phyloP scores from a whole-genome alignment of 1,140 invertebrate species.

The Cyrtorhinus lividipennis region DNA sequence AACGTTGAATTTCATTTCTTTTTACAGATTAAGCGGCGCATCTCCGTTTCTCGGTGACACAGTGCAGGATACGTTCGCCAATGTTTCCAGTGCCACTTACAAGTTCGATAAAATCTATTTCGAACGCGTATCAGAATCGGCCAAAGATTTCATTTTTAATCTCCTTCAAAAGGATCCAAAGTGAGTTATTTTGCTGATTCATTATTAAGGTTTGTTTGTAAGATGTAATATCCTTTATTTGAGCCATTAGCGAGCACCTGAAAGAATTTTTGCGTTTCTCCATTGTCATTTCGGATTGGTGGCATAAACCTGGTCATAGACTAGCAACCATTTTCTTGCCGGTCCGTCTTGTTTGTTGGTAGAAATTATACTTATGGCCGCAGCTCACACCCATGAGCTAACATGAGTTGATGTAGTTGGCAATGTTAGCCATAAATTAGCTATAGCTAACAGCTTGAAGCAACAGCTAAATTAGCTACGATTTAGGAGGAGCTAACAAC shows the following conservation, averaged over 20 bases:
- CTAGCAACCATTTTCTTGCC: not conserved
- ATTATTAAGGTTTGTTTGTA: too few species aligned
- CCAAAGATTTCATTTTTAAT: slow-evolving; percentile 51
- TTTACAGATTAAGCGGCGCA: slow-evolving; percentile 55
- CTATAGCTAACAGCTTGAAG: too few species aligned
- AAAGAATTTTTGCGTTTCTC: not conserved
- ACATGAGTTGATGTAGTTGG: too few species aligned
- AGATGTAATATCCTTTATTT: too few species aligned
- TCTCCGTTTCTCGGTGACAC: slow-evolving; percentile 60
- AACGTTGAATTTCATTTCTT: too few species aligned
- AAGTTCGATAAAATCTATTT: slow-evolving; percentile 60
- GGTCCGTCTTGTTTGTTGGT: not conserved
- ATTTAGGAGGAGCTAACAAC: too few species aligned
- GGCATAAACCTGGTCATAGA: not conserved
- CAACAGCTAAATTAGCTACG: too few species aligned
- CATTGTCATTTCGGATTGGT: not conserved
- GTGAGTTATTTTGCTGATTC: slow-evolving; percentile 33
- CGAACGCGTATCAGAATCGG: slow-evolving; percentile 42
- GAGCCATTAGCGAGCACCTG: too few species aligned
- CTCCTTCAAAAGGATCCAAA: slow-evolving; percentile 49
- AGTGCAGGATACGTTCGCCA: slow-evolving; percentile 61
- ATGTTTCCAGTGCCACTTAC: slow-evolving; percentile 52
- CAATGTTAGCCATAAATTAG: too few species aligned
- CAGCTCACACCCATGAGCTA: too few species aligned
- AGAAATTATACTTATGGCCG: slow-evolving; percentile 11